Evolutionary conservation across 1,140 invertebrate genomes (phyloP), one percentile per base, ranked within the genome.

Genomic region (Akabosia matsudoensis): DNA sequence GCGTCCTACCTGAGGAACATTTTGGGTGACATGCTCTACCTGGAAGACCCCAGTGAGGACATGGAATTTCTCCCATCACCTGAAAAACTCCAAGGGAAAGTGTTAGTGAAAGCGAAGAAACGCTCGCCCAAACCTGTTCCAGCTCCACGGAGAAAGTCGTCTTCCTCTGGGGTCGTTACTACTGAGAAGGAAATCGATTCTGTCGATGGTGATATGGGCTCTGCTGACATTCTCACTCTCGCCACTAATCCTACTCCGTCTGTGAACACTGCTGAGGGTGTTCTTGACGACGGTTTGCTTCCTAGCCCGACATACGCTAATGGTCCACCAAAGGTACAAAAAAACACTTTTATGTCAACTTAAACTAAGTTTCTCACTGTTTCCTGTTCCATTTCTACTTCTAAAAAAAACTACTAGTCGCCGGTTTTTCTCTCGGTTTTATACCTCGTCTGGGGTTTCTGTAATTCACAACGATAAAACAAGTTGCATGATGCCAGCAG

Each of bases 21-120:
- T 75, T 85, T 89, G 78, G 86, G 87, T 82, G 84, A 86, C 74
- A 80, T 84, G 74, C 81, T 87, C 24, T 83, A 85, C 77, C 80
- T 74, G 0, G 79, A 79, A 10, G 79, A 82, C n/a, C 73, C 85
- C 0, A 80, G 79, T 31, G 78, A 82, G 16, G 78, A 84, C 33
- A 81, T 83, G 80, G 72, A 73, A 0, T 70, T 76, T 16, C 77
- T 84, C 3, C 84, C 84, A 26, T 85, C 85, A 0, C 87, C 87
- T 1, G 83, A 87, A 74, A 64, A 82, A 30, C 81, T 88, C 0
- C 85, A 85, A 52, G 78, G 82, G 33, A 88, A 87, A 82, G 84
- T 88, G 34, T 83, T 88, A 18, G 80, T 88, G 22, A 87, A 88
- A 80, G 86, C 84, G 1, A 87, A 86, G 79, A 85, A 85, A 73